Evolutionary conservation across 2,113 vertebrate genomes (phyloP).

Genomic region (Eptatretus burgeri): DNA sequence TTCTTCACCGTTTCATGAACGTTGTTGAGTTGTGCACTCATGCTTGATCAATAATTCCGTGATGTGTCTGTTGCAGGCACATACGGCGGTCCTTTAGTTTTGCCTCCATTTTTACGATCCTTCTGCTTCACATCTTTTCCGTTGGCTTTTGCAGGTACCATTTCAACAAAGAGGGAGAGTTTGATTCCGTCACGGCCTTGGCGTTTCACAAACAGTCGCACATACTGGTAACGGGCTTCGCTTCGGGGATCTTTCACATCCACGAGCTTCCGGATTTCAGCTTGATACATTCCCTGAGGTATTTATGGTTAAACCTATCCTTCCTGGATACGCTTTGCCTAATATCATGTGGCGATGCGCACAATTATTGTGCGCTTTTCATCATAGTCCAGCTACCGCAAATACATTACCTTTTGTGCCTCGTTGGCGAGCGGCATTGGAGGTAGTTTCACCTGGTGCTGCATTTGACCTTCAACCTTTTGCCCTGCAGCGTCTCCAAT

Average conservation of each 20-base stretch:
- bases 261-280: slow-evolving; percentile 75
- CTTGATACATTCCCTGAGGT: slow-evolving; percentile 85
- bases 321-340: background rate
- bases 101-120: no score
- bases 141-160: slow-evolving; percentile 26
- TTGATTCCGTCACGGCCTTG: slow-evolving; percentile 43
- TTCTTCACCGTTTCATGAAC: no score
- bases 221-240: slow-evolving; percentile 61
- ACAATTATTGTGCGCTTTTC: background rate
- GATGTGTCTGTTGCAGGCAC: no score
- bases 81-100: no score
- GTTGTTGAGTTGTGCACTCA: no score
- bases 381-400: background rate
- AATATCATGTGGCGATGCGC: background rate
- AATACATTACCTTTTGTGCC: no score
- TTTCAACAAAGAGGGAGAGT: slow-evolving; percentile 76
- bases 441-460: no score
- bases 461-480: background rate
- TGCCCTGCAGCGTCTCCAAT: slow-evolving; percentile 42
- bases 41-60: no score
- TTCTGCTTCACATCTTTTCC: background rate
- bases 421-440: no score
- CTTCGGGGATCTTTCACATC: slow-evolving; percentile 65
- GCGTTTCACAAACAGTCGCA: slow-evolving; percentile 47
- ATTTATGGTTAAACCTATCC: no score